Percentiles rank a stretch among this genome's conserved stretches.
phyloP scores from a whole-genome alignment of 2,113 vertebrate genomes.

The Anoura caudifer region DNA sequence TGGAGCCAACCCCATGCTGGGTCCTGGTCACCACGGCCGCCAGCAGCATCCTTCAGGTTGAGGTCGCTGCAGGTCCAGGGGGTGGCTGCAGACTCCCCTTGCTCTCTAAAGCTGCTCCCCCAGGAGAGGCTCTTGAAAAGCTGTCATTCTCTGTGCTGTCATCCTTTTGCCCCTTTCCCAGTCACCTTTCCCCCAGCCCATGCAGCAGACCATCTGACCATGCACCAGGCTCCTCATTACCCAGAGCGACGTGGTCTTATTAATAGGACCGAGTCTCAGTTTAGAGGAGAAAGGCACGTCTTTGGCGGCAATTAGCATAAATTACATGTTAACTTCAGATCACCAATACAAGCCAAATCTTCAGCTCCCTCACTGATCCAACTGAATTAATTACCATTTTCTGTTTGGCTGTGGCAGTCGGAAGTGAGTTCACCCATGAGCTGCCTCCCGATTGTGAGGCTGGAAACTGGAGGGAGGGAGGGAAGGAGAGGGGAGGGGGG shows the following conservation, averaged over 20 bases:
- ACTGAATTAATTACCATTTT: slow-evolving; percentile 38
- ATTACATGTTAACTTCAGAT: slow-evolving; percentile 60
- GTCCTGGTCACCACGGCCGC: not conserved
- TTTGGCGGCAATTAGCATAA: slow-evolving; percentile 58
- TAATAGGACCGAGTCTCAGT: slow-evolving; percentile 25
- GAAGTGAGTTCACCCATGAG: not conserved
- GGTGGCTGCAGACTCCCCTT: not conserved
- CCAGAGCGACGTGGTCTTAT: not conserved
- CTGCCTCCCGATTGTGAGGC: not conserved
- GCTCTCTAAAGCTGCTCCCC: not conserved
- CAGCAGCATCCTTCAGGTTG: not conserved
- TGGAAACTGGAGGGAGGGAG: not conserved
- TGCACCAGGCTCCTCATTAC: not conserved
- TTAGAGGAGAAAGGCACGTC: slow-evolving; percentile 37
- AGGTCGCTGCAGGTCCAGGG: not conserved
- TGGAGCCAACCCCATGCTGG: not conserved
- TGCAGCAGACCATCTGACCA: not conserved
- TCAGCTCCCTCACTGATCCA: not conserved
- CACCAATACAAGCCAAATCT: not conserved
- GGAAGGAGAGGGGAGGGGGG: too few species aligned
- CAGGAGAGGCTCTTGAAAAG: not conserved
- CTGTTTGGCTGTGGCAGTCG: not conserved
- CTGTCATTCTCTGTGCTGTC: not conserved
- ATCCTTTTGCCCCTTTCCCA: not conserved
- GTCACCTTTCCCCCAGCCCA: not conserved